Evolutionary conservation across 2,113 vertebrate species (phyloP), one percentile per base, ranked within the genome.

Genomic region (Proterorhinus semilunaris): DNA sequence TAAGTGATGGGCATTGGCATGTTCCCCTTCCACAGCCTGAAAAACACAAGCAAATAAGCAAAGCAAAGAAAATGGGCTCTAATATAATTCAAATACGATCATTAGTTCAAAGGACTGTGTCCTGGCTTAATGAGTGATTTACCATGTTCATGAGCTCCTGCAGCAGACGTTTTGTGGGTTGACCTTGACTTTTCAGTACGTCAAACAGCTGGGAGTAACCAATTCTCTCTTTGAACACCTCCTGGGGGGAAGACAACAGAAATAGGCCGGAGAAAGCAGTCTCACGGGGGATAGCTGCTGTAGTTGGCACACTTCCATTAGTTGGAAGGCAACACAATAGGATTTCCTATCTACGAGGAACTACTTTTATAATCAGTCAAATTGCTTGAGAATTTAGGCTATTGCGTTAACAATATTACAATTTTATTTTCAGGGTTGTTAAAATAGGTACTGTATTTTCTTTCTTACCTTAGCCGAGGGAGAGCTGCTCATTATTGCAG

Each of bases 81-180:
- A 72, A 66, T 21, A 47, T 44, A 11, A 51, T 68, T 75, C 15
- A 66, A 82, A 73, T 44, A 51, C 8, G 61, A 63, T 64, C 62
- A 68, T 55, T 15, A 66, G 17, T 67, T 8, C 46, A 47, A 21
- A 55, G 79, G 52, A 27, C 59, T 21, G 3, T 72, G 47, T 62
- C 46, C 16, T 21, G 68, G 43, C 17, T 16, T 72, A 80, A 78
- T 44, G 10, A 82, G 77, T 9, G 58, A 53, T 73, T 94, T 73
- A 99, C 98, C 98, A 99, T 99, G 93, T 96, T 95, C 89, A 99
- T 95, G 58, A 99, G 92, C 81, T 98, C 96, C 84, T 98, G 95
- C 36, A 99, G 84, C 45, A 99, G 95, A n/a, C 92, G 87, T 44
- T 93, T 94, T 76, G 95, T 95, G 42, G 98, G 96, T 57, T 93